phyloP scores from a whole-genome alignment of 2,888 invertebrate genomes.

The Morpho helenor region DNA sequence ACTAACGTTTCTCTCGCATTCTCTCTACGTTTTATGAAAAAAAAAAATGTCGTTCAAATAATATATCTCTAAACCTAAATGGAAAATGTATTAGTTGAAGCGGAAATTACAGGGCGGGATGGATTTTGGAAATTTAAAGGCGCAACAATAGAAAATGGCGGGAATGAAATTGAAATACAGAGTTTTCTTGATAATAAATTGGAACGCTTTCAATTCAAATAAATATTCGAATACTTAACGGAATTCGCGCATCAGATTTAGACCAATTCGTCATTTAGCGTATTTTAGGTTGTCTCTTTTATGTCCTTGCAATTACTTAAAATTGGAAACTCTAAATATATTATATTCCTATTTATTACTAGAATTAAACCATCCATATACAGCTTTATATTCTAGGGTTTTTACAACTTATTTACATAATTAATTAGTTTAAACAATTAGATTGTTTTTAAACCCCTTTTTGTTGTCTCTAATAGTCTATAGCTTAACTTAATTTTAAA shows the following conservation, averaged over 20 bases:
- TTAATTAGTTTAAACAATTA: no score
- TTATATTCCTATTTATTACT: no score
- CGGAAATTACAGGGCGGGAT: constrained; percentile 11
- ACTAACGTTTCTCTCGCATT: constrained; percentile 20
- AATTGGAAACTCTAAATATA: no score
- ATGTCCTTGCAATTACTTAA: no score
- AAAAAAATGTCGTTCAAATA: constrained; percentile 5
- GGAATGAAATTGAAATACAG: constrained; percentile 10
- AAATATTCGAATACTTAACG: constrained; percentile 8
- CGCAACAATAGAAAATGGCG: constrained; percentile 3
- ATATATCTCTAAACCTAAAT: constrained; percentile 4
- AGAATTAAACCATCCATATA: no score
- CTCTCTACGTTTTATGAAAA: constrained; percentile 15
- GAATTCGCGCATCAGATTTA: constrained; percentile 4
- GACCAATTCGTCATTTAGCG: neutral
- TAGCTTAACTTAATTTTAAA: no score
- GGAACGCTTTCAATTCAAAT: constrained; percentile 7
- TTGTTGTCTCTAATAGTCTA: no score
- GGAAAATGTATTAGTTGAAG: constrained; percentile 9
- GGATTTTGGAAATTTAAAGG: constrained; percentile 6
- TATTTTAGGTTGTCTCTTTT: constrained; percentile 5
- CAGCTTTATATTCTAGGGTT: no score
- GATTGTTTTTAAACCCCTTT: no score
- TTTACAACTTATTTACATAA: no score
- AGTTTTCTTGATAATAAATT: constrained; percentile 13